Evolutionary conservation across 1,140 invertebrate genomes (phyloP).

Genomic region (Drusus annulatus): DNA sequence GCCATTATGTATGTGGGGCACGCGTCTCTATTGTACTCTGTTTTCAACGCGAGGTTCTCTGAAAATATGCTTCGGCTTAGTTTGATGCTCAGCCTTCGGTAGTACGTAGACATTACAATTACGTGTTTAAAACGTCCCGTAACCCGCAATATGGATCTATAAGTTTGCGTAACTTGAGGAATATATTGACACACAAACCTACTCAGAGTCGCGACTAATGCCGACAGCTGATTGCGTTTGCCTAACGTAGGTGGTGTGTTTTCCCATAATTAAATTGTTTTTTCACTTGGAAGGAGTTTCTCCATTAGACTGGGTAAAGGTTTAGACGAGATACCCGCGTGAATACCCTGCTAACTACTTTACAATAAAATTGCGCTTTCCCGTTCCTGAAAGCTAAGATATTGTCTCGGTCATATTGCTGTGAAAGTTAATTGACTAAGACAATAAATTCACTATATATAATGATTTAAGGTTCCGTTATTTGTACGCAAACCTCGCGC

Average conservation of each 20-base stretch:
- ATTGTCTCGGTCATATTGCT: neutral
- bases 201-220: constrained; percentile 52
- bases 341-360: too few species aligned
- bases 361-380: neutral
- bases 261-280: constrained; percentile 57
- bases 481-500: neutral
- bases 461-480: neutral
- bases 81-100: constrained; percentile 4
- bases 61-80: constrained; percentile 25
- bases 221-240: constrained; percentile 52
- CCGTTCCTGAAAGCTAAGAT: too few species aligned
- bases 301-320: neutral
- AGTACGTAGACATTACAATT: neutral
- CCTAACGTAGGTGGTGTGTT: constrained; percentile 58
- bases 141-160: constrained; percentile 11
- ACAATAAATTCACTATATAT: too few species aligned
- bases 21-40: constrained; percentile 5
- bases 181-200: constrained; percentile 57
- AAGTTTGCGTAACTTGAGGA: constrained; percentile 35
- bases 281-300: constrained; percentile 32
- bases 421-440: neutral
- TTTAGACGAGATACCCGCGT: neutral
- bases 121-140: constrained; percentile 6
- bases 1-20: neutral
- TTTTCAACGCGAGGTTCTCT: constrained; percentile 7